These are phyloP conservation scores for Pyrgus malvae DNA, from an alignment of 2,888 invertebrate species.

Conservation along the genomic window DNA sequence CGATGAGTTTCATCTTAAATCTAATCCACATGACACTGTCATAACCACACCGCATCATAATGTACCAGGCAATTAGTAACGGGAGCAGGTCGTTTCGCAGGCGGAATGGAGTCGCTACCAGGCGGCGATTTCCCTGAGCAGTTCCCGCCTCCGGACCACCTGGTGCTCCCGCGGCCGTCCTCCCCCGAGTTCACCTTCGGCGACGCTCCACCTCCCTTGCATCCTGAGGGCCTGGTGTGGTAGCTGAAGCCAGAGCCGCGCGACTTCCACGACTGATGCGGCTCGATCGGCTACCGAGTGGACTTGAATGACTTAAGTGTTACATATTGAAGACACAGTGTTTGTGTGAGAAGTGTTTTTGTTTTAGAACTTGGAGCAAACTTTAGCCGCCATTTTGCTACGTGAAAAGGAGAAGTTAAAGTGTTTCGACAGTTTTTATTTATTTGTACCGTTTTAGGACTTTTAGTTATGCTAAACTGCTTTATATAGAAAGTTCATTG, in stretches of 20 bases:
- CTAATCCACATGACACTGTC: neutral
- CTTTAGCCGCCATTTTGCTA: no score
- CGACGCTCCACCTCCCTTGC: conserved; percentile 75
- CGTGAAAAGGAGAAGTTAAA: no score
- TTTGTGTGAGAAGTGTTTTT: conserved; percentile 3
- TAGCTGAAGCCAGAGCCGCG: conserved; percentile 83
- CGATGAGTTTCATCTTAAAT: no score
- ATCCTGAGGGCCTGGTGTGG: conserved; percentile 79
- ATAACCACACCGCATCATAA: neutral
- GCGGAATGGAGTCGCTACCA: conserved; percentile 83
- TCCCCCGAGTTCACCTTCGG: conserved; percentile 88
- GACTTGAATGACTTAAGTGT: conserved; percentile 63
- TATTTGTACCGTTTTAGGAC: no score
- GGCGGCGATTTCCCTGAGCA: conserved; percentile 77
- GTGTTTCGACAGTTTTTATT: no score
- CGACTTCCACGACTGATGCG: conserved; percentile 82
- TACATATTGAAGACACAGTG: conserved; percentile 35
- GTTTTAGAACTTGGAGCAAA: no score
- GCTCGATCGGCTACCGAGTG: conserved; percentile 75
- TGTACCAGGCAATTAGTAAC: conserved; percentile 50
- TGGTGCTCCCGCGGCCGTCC: conserved; percentile 86
- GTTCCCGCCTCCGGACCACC: conserved; percentile 84
- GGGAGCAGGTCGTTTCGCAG: conserved; percentile 90
- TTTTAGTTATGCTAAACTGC: no score
- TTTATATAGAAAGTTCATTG: no score